Conservation (phyloP, 92 coral and sea anemone species). For the Muricea muricata region DNA sequence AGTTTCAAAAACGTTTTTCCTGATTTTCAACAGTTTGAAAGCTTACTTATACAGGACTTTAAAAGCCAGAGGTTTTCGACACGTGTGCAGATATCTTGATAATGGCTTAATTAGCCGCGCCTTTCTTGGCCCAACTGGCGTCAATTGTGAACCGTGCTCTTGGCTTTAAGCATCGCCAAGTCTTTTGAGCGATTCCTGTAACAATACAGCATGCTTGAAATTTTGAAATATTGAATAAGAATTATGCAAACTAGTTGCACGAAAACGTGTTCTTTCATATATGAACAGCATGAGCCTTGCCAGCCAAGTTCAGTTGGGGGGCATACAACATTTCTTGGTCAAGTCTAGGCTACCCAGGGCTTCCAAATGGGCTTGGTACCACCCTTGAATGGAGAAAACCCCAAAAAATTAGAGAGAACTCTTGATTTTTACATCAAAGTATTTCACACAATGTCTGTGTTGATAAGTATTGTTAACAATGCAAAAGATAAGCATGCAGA, state of each 20-base stretch:
- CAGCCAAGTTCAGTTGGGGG: neutral
- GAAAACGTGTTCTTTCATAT: slow-evolving; percentile 55
- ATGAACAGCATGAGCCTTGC: slow-evolving; percentile 27
- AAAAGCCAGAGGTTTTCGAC: slow-evolving; percentile 24
- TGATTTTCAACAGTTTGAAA: neutral
- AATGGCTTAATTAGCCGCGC: slow-evolving; percentile 29
- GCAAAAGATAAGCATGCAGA: slow-evolving; percentile 53
- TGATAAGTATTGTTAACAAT: slow-evolving; percentile 49
- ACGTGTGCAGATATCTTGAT: slow-evolving; percentile 33
- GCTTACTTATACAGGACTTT: neutral
- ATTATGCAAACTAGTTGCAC: slow-evolving; percentile 49
- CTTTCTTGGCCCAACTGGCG: slow-evolving; percentile 32
- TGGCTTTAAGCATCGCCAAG: slow-evolving; percentile 24
- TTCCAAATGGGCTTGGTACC: slow-evolving; percentile 43
- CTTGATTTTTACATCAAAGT: neutral
- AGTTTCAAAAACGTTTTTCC: neutral
- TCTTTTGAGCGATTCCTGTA: slow-evolving; percentile 29
- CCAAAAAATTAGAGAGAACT: slow-evolving; percentile 33
- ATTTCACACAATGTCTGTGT: slow-evolving; percentile 26
- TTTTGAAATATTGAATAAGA: slow-evolving; percentile 43
- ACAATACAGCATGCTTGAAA: slow-evolving; percentile 50
- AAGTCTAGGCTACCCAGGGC: neutral
- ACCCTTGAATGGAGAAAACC: slow-evolving; percentile 5
- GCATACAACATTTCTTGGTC: neutral
- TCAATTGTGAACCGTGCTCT: slow-evolving; percentile 45